phyloP scores from a whole-genome alignment of 2,888 invertebrate genomes.

The Branchipolynoe longqiensis region DNA sequence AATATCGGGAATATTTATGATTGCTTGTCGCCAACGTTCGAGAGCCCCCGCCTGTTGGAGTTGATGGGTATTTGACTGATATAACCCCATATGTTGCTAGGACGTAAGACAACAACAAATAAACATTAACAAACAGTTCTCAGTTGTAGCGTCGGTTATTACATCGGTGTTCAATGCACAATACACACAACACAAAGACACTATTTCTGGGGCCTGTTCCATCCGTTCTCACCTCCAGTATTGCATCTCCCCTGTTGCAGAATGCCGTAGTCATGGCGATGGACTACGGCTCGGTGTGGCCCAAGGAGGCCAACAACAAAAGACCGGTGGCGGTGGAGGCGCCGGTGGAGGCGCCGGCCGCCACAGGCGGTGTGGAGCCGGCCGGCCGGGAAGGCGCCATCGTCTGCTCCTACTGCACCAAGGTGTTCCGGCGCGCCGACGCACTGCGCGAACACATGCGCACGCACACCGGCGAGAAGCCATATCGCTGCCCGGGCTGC shows the following conservation, averaged over 20 bases:
- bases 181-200: too few relatives aligned
- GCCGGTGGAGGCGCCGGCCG: not conserved
- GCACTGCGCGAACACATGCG: constrained; percentile 25
- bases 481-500: constrained; percentile 7
- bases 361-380: not conserved
- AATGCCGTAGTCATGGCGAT: not conserved
- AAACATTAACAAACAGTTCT: too few relatives aligned
- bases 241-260: constrained; percentile 8
- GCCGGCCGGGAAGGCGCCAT: not conserved
- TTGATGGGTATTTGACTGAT: too few relatives aligned
- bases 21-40: too few relatives aligned
- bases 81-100: too few relatives aligned
- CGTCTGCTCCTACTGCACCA: not conserved
- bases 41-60: too few relatives aligned
- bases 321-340: not conserved
- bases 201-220: too few relatives aligned
- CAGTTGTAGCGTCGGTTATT: too few relatives aligned
- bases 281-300: not conserved
- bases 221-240: too few relatives aligned
- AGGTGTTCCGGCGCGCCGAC: constrained; percentile 9
- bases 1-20: too few relatives aligned
- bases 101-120: too few relatives aligned
- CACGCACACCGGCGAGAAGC: constrained; percentile 20
- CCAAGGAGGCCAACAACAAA: not conserved
- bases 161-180: too few relatives aligned